These are phyloP conservation scores for Noctua janthe DNA, from an alignment of 2,888 invertebrate genomes.

Conservation along the genomic window DNA sequence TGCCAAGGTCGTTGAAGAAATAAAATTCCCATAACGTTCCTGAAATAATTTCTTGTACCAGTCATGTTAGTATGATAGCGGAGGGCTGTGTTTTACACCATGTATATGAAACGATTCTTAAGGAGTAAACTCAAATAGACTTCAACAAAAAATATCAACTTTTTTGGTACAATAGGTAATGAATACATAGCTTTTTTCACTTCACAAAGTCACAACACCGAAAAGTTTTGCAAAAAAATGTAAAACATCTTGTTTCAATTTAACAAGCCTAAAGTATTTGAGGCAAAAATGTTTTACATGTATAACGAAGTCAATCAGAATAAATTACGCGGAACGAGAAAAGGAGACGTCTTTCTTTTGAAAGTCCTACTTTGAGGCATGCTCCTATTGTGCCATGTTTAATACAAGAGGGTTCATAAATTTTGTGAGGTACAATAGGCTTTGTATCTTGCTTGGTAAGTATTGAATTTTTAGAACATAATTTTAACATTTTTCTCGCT, in stretches of 20 bases:
- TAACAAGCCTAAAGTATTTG: neutral
- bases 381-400: slow-evolving; percentile 25
- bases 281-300: slow-evolving; percentile 34
- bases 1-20: no score
- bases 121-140: no score
- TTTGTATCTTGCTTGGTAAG: neutral
- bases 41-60: no score
- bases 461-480: neutral
- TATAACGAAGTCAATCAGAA: slow-evolving; percentile 42
- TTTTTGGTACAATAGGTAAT: no score
- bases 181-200: neutral
- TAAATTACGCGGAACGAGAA: slow-evolving; percentile 37
- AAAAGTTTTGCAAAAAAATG: neutral
- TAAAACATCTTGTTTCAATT: neutral
- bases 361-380: slow-evolving; percentile 21
- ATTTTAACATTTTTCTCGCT: neutral
- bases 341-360: slow-evolving; percentile 2
- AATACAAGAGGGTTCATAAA: slow-evolving; percentile 28
- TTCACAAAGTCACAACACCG: neutral
- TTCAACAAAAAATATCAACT: no score
- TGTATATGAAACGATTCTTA: no score
- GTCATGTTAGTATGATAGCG: no score
- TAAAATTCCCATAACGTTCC: no score
- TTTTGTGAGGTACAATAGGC: slow-evolving; percentile 21
- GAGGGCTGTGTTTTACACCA: no score